Percentiles rank a stretch among this genome's conserved stretches.
These are phyloP conservation scores for Zaprionus kolodkinae DNA, from an alignment of 1,140 invertebrate species.

Conservation along the genomic window DNA sequence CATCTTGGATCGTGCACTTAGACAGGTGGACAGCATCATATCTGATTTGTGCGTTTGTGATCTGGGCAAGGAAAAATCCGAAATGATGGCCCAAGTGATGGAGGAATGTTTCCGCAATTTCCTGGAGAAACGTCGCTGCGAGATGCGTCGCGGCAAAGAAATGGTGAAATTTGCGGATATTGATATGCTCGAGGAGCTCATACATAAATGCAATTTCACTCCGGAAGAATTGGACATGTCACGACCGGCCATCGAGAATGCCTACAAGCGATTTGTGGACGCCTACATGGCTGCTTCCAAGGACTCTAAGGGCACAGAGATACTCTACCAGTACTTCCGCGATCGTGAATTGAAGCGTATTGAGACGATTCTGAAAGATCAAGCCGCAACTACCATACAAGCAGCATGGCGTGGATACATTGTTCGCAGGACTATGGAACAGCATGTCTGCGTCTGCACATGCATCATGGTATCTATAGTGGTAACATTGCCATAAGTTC, in stretches of 20 bases:
- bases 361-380: conserved; percentile 31
- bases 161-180: conserved; percentile 63
- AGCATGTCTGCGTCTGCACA: conserved; percentile 57
- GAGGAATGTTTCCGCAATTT: conserved; percentile 80
- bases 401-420: conserved; percentile 63
- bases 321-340: conserved; percentile 75
- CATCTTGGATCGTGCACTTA: conserved; percentile 68
- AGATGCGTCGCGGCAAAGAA: conserved; percentile 66
- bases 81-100: conserved; percentile 65
- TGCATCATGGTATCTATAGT: conserved; percentile 41
- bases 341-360: conserved; percentile 73
- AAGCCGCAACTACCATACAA: conserved; percentile 70
- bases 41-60: conserved; percentile 77
- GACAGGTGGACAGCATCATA: conserved; percentile 72
- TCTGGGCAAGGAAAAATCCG: conserved; percentile 63
- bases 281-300: conserved; percentile 72
- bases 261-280: conserved; percentile 77
- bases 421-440: conserved; percentile 49
- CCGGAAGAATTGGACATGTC: conserved; percentile 64
- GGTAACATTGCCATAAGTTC: neutral
- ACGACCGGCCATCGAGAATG: conserved; percentile 71
- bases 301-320: conserved; percentile 66
- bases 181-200: conserved; percentile 73
- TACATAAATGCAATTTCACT: conserved; percentile 65
- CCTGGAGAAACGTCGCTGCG: conserved; percentile 71